Evolutionary conservation across 2,113 vertebrate species (phyloP).

Genomic region (Progne subis): DNA sequence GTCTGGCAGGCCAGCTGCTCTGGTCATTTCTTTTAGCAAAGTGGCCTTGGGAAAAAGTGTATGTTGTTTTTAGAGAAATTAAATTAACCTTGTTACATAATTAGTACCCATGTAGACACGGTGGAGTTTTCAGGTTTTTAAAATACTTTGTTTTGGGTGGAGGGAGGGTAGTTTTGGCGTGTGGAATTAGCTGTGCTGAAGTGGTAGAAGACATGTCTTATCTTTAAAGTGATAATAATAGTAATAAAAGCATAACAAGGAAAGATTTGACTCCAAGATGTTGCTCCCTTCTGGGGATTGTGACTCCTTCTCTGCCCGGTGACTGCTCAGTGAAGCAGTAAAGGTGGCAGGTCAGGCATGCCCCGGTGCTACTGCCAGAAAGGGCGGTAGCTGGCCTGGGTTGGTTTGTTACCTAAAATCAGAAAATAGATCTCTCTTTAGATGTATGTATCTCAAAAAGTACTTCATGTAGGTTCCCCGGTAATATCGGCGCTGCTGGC

Average conservation of each 20-base stretch:
- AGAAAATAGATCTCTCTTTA: accelerated
- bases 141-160: background rate
- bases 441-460: background rate
- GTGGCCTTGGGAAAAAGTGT: constrained; percentile 17
- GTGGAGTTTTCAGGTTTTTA: background rate
- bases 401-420: background rate
- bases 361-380: accelerated
- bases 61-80: constrained; percentile 20
- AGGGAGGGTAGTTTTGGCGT: background rate
- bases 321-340: background rate
- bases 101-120: background rate
- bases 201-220: background rate
- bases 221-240: background rate
- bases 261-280: background rate
- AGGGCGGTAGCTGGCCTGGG: background rate
- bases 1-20: constrained; percentile 54
- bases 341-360: background rate
- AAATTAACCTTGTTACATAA: background rate
- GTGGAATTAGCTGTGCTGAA: background rate
- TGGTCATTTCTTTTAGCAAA: constrained; percentile 46
- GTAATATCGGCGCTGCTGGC: background rate
- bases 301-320: background rate
- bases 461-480: background rate
- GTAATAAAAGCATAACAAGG: background rate
- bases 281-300: background rate